Conservation (phyloP, 2,797 vertebrate species). For the Nannoperca australis region DNA sequence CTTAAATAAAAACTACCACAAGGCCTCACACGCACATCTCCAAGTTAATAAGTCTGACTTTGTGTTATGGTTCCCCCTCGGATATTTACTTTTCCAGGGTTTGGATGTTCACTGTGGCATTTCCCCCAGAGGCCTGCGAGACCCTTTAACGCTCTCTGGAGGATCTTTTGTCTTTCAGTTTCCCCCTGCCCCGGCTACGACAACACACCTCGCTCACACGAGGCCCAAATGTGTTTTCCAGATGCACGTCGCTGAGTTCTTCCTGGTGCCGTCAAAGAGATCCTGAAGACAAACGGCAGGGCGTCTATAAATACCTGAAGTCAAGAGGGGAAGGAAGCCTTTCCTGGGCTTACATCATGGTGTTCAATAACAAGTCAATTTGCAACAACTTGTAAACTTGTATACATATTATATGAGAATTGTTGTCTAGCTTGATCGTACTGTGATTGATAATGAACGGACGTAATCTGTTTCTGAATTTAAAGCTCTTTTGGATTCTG, state of each 20-base stretch:
- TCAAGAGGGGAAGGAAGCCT: slow-evolving; percentile 71
- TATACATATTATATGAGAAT: too few species aligned
- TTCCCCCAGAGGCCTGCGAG: slow-evolving; percentile 35
- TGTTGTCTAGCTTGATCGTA: too few species aligned
- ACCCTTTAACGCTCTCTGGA: slow-evolving; percentile 37
- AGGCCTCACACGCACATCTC: neutral
- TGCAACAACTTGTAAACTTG: slow-evolving; percentile 11
- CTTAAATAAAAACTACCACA: neutral
- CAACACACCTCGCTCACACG: slow-evolving; percentile 29
- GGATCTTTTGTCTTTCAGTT: slow-evolving; percentile 52
- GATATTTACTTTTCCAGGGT: slow-evolving; percentile 20
- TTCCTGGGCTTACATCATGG: slow-evolving; percentile 70
- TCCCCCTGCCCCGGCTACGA: slow-evolving; percentile 1
- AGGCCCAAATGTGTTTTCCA: slow-evolving; percentile 82
- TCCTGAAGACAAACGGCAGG: slow-evolving; percentile 64
- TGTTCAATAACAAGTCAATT: slow-evolving; percentile 54
- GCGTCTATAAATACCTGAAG: slow-evolving; percentile 75
- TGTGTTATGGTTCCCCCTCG: neutral
- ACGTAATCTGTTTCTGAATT: too few species aligned
- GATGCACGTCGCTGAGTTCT: slow-evolving; percentile 68
- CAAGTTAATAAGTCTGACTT: slow-evolving; percentile 5
- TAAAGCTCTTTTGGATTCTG: too few species aligned
- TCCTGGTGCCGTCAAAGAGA: slow-evolving; percentile 74
- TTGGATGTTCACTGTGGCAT: slow-evolving; percentile 16
- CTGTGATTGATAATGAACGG: too few species aligned